These are phyloP conservation scores for Oreamnos americanus DNA, from an alignment of 2,113 vertebrate species.

Conservation along the genomic window DNA sequence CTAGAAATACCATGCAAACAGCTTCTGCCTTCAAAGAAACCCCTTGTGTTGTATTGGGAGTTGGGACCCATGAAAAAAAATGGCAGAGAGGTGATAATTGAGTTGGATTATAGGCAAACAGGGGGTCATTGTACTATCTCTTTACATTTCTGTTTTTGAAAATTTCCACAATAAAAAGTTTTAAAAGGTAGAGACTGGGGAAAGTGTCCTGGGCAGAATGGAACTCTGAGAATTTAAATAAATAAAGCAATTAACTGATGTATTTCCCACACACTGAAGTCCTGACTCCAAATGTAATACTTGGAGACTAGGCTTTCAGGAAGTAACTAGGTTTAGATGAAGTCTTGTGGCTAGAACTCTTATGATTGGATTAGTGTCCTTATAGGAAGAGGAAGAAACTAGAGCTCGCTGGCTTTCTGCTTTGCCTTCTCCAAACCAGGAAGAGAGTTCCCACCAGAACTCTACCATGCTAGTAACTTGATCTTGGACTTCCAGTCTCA, in stretches of 20 bases:
- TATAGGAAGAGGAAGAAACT: background rate
- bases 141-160: background rate
- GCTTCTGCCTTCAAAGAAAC: background rate
- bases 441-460: background rate
- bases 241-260: background rate
- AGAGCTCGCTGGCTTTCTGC: background rate
- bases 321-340: background rate
- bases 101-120: background rate
- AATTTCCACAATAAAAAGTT: background rate
- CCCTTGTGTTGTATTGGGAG: background rate
- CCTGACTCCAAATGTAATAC: background rate
- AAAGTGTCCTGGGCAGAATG: background rate
- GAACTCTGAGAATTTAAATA: background rate
- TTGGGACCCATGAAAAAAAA: background rate
- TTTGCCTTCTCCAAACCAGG: background rate
- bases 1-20: background rate
- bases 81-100: background rate
- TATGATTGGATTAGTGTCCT: background rate
- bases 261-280: background rate
- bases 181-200: background rate
- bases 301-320: background rate
- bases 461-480: background rate
- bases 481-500: background rate
- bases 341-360: background rate
- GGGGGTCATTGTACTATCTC: background rate